Base-by-base conservation (phyloP, 1,140 invertebrate genomes). In the Helicoverpa zea region DNA sequence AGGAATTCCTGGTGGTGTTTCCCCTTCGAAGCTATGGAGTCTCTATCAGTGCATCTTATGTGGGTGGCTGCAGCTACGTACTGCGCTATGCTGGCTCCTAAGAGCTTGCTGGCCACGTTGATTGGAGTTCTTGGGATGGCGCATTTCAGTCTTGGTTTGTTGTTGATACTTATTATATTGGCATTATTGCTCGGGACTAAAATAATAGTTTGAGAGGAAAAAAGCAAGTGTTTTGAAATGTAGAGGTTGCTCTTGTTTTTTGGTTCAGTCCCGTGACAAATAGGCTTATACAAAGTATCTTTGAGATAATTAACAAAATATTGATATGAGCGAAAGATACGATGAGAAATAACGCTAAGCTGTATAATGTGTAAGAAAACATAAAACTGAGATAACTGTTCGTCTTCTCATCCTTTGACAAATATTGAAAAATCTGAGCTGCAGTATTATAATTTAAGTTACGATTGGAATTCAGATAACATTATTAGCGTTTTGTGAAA, bases 61-160 rank as follows among this genome's bases (percentile, higher is more conserved):
- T 98, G 97, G 97, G 97, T 98, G 10, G 97, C 98, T n/a, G 97
- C 97, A 2, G 97, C 97, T 5, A 98, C 97, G 0, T 98, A 98
- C 91, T 98, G 97, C 89, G 97, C 97, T 11, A 96, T 97, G 86
- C 93, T 98, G 72, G 97, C 98, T 16, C 98, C 98, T 0, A 97
- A 97, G 91, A 98, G 96, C 86, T 91, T 98, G 56, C 91, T 98
- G 23, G 98, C 97, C 16, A 98, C 98, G 7, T 94, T 98, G 18
- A 98, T 98, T 83, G 97, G 98, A 52, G 96, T 98, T 1, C 93
- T 98, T 49, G 97, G 97, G 82, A 98, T 98, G 96, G 96, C 98
- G 12, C 98, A 98, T 94, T 98, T 97, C 88, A 97, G 97, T 94
- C 96, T 98, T 88, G 97, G 97, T 97, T 95, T 89, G 92, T 75